Evolutionary conservation across 2,797 vertebrate genomes (phyloP).

Genomic region (Anisognathus igniventris): DNA sequence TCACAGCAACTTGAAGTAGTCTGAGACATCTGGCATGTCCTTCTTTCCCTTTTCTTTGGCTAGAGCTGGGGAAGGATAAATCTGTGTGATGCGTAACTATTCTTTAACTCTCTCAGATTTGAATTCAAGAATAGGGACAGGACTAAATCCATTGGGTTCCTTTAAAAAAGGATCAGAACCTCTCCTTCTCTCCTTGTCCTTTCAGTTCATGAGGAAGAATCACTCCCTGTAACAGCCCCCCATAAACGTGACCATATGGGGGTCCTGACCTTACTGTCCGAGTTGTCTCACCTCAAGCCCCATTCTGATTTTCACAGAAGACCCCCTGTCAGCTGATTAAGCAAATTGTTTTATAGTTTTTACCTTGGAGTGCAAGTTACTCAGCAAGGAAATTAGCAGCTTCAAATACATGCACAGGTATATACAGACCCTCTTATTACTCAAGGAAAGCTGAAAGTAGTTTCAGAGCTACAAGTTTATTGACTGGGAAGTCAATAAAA

Average conservation of each 20-base stretch:
- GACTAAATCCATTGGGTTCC: neutral
- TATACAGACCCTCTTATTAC: conserved; percentile 17
- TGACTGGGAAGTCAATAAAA: conserved; percentile 65
- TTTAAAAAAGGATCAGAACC: neutral
- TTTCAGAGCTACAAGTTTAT: conserved; percentile 64
- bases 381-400: conserved; percentile 16
- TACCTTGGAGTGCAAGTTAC: neutral
- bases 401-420: conserved; percentile 42
- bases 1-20: neutral
- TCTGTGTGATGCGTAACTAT: neutral
- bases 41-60: neutral
- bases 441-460: conserved; percentile 39
- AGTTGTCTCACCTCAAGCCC: neutral
- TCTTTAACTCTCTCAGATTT: neutral
- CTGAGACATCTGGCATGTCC: conserved; percentile 20
- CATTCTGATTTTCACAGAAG: neutral
- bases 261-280: neutral
- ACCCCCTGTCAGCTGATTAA: neutral
- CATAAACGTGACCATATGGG: neutral
- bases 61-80: neutral
- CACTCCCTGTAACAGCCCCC: neutral
- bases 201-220: neutral
- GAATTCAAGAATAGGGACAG: neutral
- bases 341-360: conserved; percentile 19
- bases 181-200: neutral